A percentile compares a stretch with the other conserved stretches of the same genome.
Evolutionary conservation across 2,888 invertebrate species (phyloP).

Genomic region (Charanyca ferruginea): DNA sequence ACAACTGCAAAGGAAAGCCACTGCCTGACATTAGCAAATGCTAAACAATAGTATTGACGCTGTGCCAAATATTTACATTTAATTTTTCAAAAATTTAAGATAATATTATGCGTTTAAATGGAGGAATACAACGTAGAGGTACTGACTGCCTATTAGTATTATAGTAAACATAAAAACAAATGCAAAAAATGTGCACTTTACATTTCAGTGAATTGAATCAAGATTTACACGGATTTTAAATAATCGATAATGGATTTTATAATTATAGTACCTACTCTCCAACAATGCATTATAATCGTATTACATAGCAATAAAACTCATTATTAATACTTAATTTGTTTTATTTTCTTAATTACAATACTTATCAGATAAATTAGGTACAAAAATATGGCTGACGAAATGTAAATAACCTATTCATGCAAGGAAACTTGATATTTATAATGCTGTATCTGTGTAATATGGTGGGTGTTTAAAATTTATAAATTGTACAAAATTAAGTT

Average conservation of each 20-base stretch:
- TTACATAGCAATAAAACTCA: constrained; percentile 30
- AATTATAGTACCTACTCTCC: no score
- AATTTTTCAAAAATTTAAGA: neutral
- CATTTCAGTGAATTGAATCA: neutral
- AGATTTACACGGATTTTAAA: neutral
- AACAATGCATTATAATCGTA: no score
- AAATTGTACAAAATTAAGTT: no score
- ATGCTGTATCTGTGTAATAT: no score
- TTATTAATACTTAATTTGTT: constrained; percentile 10
- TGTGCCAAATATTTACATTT: constrained; percentile 21
- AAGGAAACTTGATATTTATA: neutral
- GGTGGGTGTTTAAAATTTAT: no score
- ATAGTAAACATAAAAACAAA: no score
- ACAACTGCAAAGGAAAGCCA: constrained; percentile 71
- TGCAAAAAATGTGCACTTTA: no score
- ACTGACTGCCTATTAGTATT: neutral
- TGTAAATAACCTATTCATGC: neutral
- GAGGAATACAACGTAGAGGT: no score
- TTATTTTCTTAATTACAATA: constrained; percentile 18
- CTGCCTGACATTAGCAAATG: constrained; percentile 78
- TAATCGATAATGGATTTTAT: neutral
- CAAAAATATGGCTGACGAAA: neutral
- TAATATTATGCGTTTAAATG: neutral
- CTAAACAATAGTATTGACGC: constrained; percentile 36
- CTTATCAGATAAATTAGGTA: constrained; percentile 14